Evolutionary conservation across 37 sponge, comb jelly and placozoan species (phyloP), one percentile per base, ranked within the genome.

Genomic region (Bolinopsis microptera): DNA sequence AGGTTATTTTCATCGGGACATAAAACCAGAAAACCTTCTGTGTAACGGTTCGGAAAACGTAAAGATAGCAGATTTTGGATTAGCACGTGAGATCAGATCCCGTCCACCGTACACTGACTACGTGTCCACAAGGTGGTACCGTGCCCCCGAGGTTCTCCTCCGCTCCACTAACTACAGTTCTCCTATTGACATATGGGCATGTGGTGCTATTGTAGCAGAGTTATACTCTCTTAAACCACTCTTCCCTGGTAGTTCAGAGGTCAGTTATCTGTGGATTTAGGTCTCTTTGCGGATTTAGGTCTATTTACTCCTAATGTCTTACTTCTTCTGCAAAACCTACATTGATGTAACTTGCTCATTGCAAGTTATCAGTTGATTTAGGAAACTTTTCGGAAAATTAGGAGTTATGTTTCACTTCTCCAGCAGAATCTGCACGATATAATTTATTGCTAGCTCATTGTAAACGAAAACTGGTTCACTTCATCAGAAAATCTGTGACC

Each of bases 181-280:
- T n/a, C 99, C 99, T 33, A 96, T 98, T 27, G 99, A 98, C 92
- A 69, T 98, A 39, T 98, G 99, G 99, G 99, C 99, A 1, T 93
- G 97, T 41, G 97, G 97, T 0, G 95, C 96, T 70, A 98, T 98
- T 38, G 96, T 97, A 94, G 96, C 95, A 21, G 99, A 98, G 94
- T 69, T 96, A 38, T 98, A 98, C 93, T 94, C 97, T 23, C 95
- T 97, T 86, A 83, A 96, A 69, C 99, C 99, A 0, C 95, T 98
- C 35, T 98, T 97, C 86, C 97, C 99, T 48, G 99, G 99, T 24
- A 83, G 93, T 72, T 95, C 96, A 70, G 96, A 97, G 74, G 82
- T 80, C 8, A n/a, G 75, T n/a, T n/a, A n/a, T n/a, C n/a, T n/a
- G n/a, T n/a, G 68, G 21, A 67, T 67, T 22, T 22, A 67, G 13